Conservation (phyloP, 2,113 vertebrate genomes). For the Tragelaphus strepsiceros region DNA sequence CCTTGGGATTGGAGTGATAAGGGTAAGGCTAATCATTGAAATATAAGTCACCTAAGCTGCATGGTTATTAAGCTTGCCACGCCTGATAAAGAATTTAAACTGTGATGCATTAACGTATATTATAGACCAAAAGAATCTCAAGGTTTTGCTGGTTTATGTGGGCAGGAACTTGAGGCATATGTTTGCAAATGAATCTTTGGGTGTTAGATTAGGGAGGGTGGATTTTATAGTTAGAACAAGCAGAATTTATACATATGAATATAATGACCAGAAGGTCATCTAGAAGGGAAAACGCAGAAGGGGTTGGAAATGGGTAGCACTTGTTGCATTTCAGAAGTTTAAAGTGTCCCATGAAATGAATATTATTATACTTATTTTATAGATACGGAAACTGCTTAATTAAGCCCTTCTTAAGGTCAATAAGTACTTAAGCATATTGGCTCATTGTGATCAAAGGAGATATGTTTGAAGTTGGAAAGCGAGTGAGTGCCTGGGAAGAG, state of each 20-base stretch:
- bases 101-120: neutral
- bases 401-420: neutral
- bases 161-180: neutral
- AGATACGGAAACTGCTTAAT: neutral
- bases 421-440: neutral
- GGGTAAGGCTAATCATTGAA: neutral
- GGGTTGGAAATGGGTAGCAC: neutral
- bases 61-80: neutral
- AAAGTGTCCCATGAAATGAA: neutral
- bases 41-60: neutral
- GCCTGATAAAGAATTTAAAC: neutral
- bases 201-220: neutral
- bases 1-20: neutral
- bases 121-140: neutral
- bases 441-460: neutral
- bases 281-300: neutral
- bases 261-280: neutral
- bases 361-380: neutral
- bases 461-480: neutral
- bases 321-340: neutral
- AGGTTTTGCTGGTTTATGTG: neutral
- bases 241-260: neutral
- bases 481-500: neutral
- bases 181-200: neutral
- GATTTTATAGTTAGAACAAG: neutral